Evolutionary conservation across 2,113 vertebrate genomes (phyloP), one percentile per base, ranked within the genome.

Genomic region (Osmerus eperlanus): DNA sequence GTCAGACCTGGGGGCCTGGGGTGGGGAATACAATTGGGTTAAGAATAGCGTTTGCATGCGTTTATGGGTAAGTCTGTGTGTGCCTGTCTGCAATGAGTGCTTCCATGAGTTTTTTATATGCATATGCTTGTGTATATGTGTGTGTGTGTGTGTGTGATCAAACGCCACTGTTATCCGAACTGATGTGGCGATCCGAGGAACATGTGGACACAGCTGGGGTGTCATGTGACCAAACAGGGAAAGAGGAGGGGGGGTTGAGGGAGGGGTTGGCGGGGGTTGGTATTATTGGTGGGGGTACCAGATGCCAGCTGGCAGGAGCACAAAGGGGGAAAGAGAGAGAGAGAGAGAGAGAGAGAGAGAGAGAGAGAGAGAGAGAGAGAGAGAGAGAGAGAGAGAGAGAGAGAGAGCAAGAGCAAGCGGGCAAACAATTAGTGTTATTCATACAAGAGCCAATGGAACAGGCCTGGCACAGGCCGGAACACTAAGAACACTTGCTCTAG

Each of bases 341-440:
- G 65, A 23, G 51, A 23, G 51, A 23, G 41, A 18, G 55, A 56
- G 18, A 56, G 55, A 56, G 55, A 1, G 55, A 56, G 55, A 18
- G 16, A n/a, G 55, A 3, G 55, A n/a, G 55, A 56, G 18, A 56
- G 55, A 56, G 55, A 56, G 54, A 18, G 55, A 56, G 3, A 18
- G 55, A 56, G 55, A 1, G 55, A 56, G 18, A 56, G 55, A 56
- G 55, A 56, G 55, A 56, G 55, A 56, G 55, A 56, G 55, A 56
- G 55, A 56, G 55, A 56, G 55, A 18, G 55, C n/a, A n/a, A 56
- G 88, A 90, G 90, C 3, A 8, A 41, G 7, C 88, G 89, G 92
- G 92, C 86, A 92, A 95, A 98, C 96, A 96, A 97, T 97, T 94
- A 92, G 92, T 91, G 94, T 95, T 94, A 97, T 96, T 98, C 96